Evolutionary conservation across 2,113 vertebrate genomes (phyloP).

Genomic region (Pithys albifrons): DNA sequence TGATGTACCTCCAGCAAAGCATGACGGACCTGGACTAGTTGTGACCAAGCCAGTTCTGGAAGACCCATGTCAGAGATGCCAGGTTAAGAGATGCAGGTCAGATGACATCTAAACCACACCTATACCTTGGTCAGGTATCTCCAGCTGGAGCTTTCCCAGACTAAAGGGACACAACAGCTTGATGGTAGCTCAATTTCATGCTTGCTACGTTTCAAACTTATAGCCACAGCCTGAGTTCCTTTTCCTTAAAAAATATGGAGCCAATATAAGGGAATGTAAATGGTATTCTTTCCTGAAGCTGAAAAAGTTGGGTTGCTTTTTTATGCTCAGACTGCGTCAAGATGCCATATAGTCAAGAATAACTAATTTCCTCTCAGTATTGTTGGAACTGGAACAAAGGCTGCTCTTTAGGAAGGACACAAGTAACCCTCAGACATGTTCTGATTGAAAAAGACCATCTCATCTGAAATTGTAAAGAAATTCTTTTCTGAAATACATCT

Average conservation of each 20-base stretch:
- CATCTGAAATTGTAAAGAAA: not conserved
- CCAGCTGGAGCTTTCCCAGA: not conserved
- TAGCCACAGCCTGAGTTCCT: not conserved
- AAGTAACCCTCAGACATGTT: not conserved
- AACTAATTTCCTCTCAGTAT: not conserved
- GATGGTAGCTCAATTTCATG: not conserved
- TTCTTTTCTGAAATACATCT: not conserved
- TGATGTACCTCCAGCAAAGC: not conserved
- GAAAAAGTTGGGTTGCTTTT: not conserved
- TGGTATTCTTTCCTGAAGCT: not conserved
- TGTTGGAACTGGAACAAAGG: not conserved
- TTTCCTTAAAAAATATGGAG: not conserved
- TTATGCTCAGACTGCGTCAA: not conserved
- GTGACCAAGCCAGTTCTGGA: not conserved
- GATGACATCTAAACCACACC: not conserved
- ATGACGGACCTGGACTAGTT: rapidly evolving
- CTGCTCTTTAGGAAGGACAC: not conserved
- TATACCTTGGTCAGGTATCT: not conserved
- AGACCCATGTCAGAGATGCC: not conserved
- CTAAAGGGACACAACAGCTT: not conserved
- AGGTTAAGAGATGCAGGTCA: not conserved
- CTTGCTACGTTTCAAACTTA: not conserved
- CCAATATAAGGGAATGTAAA: not conserved
- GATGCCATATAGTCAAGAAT: not conserved
- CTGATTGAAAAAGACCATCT: not conserved